These are phyloP conservation scores for Rhinichthys klamathensis DNA, from an alignment of 2,113 vertebrate genomes.

Conservation along the genomic window DNA sequence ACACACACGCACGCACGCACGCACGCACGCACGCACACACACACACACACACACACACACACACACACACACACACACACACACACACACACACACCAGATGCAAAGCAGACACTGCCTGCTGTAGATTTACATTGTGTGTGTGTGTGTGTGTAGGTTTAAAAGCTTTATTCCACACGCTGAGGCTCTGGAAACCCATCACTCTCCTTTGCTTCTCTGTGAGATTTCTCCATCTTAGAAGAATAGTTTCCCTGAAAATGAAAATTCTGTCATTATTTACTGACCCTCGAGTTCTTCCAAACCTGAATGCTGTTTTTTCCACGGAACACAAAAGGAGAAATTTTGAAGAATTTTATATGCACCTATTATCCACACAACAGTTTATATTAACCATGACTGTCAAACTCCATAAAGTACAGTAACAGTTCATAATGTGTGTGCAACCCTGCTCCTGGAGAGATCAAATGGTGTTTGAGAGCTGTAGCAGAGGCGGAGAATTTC, in stretches of 20 bases:
- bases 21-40: conserved; percentile 13
- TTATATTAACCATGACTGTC: neutral
- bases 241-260: neutral
- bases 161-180: neutral
- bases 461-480: no score
- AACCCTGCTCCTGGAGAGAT: no score
- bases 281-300: neutral
- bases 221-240: neutral
- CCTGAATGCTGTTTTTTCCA: neutral
- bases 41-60: conserved; percentile 46
- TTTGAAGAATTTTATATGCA: neutral
- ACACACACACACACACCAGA: conserved; percentile 42
- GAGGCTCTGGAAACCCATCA: neutral
- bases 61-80: conserved; percentile 39
- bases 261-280: neutral
- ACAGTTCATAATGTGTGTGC: no score
- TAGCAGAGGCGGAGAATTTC: no score
- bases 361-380: neutral
- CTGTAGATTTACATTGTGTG: conserved; percentile 60
- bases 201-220: conserved; percentile 11
- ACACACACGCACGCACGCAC: no score
- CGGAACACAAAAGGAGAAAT: neutral
- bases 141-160: conserved; percentile 39
- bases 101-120: neutral
- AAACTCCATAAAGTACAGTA: neutral